Base-by-base conservation (phyloP, 2,888 invertebrate species). In the Ophioninae sp. region DNA sequence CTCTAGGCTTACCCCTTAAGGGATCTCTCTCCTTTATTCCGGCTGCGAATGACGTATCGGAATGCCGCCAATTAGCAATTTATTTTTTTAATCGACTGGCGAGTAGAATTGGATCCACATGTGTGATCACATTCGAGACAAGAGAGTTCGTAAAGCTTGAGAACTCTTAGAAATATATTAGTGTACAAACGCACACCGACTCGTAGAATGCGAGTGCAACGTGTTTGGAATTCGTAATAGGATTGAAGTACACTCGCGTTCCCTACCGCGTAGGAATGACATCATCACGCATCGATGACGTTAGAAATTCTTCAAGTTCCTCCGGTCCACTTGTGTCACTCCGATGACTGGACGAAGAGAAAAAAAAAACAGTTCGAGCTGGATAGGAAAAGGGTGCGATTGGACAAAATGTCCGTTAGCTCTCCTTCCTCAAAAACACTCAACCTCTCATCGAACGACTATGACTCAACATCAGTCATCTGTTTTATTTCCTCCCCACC, bases 181-280 rank as follows among this genome's bases (percentile, higher is more conserved):
- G 41, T 20, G 30, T 68, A 61, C 13, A 23, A n/a, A 65, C n/a
- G 37, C 37, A n/a, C 37, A 30, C 37, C 7, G 8, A 73, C 30
- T 13, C 10, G 13, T 21, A 39, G 7, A 50, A 21, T 64, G 23
- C 44, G 41, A 41, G n/a, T 56, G 64, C 39, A 81, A 50, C 30
- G 57, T 75, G 79, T 61, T 84, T 79, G 79, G 78, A 84, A 85
- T 85, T 76, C 75, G 76, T 84, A 82, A 84, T 82, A 81, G 82
- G 85, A 84, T 84, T 79, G 82, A 84, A 80, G 81, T 69, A 67
- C 72, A 77, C 69, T 82, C 83, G 68, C 75, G 59, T 64, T 69
- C 72, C 59, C 79, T 67, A 70, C 70, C 57, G 57, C 65, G 23
- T 61, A 50, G 50, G 20, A 59, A 78, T 84, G 82, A 85, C 78